These are phyloP conservation scores for Ctenochaetus hawaiiensis DNA, from an alignment of 2,797 vertebrate genomes.

Conservation along the genomic window DNA sequence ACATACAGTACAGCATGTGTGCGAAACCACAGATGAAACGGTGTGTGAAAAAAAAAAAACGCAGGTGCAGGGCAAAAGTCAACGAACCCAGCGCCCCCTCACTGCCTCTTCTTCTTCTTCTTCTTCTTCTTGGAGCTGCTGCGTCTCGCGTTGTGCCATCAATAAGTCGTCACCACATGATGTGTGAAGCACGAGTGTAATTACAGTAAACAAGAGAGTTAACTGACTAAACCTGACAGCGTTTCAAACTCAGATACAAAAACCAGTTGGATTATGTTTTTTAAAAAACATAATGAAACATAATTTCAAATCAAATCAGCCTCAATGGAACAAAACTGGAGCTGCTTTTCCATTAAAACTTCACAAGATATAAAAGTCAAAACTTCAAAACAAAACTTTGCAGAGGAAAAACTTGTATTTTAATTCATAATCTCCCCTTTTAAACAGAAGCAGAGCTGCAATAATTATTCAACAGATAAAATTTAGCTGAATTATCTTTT, in stretches of 20 bases:
- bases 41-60: constrained; percentile 40
- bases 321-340: too few species aligned
- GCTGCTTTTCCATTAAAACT: too few species aligned
- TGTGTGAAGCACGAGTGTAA: constrained; percentile 4
- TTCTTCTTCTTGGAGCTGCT: constrained; percentile 16
- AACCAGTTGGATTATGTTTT: too few species aligned
- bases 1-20: constrained; percentile 57
- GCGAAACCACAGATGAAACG: constrained; percentile 64
- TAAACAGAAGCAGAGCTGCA: not conserved
- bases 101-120: not conserved
- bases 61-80: constrained; percentile 74
- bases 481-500: too few species aligned
- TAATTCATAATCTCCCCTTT: not conserved
- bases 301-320: too few species aligned
- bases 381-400: too few species aligned
- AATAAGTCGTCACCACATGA: constrained; percentile 37
- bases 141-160: constrained; percentile 53
- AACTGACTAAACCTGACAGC: too few species aligned
- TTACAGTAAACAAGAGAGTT: constrained; percentile 38
- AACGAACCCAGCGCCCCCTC: constrained; percentile 69
- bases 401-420: too few species aligned
- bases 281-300: too few species aligned
- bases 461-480: not conserved
- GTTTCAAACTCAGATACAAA: too few species aligned
- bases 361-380: too few species aligned